Evolutionary conservation across 2,888 invertebrate species (phyloP), one percentile per base, ranked within the genome.

Genomic region (Amaurobius ferox): DNA sequence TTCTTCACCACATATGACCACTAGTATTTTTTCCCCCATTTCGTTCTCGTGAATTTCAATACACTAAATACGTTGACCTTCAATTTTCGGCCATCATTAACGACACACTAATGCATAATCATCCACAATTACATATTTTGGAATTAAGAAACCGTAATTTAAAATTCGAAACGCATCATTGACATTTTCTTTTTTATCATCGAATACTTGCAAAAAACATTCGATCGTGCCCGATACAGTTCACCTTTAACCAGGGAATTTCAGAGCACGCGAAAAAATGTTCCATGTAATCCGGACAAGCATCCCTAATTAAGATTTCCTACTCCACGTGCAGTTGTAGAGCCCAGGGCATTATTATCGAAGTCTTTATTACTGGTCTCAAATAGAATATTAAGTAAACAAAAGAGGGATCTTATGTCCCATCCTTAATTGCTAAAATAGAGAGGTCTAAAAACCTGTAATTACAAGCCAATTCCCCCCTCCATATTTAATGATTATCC

Each of bases 351-450:
- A 28, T 66, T 13, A 0, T 32, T 35, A 9, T 64, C 29, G 1
- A 64, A 64, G 64, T 80, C 80, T 81, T 76, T 67, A 81, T 76
- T 74, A 81, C 30, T 39, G 13, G 29, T n/a, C 48, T 35, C 76
- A 83, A 83, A 83, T 83, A 76, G 81, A 83, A 83, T 83, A 83
- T 76, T 81, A 76, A 83, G 71, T 76, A 76, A 83, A 83, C 76
- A 76, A 83, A 79, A 76, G 76, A 32, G 48, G 48, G 23, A 67
- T 39, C 29, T 70, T n/a, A 28, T 39, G 62, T 9, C 23, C 76
- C 29, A 35, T 23, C 26, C 19, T 73, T 71, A 70, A 76, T 76
- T 81, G 71, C 70, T 16, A 71, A 64, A 62, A 64, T 44, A 74
- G 44, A 44, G 26, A 16, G 44, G 32, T 29, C 29, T 44, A 64